Conservation (phyloP, 2,797 vertebrate genomes). For the Iguana delicatissima region DNA sequence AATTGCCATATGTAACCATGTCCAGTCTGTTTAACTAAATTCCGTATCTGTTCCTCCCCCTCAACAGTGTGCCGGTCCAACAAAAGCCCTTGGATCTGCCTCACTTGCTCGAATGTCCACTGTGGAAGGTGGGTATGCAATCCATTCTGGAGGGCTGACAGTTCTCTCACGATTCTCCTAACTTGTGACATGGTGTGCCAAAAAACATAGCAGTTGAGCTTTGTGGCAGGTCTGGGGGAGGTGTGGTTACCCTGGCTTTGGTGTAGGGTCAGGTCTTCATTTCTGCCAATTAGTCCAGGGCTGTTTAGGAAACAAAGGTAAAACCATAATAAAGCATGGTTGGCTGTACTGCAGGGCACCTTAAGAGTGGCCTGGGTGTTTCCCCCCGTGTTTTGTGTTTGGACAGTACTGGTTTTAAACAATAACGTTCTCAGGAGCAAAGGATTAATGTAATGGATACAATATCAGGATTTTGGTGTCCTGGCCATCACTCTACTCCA, state of each 20-base stretch:
- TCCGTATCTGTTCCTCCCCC: constrained; percentile 32
- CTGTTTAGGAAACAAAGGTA: not conserved
- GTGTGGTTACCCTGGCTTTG: not conserved
- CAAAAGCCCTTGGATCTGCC: constrained; percentile 98
- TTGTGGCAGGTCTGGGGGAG: not conserved
- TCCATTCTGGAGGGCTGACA: not conserved
- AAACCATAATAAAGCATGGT: not conserved
- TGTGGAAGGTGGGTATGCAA: constrained; percentile 91
- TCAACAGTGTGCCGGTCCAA: constrained; percentile 95
- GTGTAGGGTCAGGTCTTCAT: not conserved
- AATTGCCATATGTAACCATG: not conserved
- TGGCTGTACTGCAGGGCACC: too few relatives aligned
- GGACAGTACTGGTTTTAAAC: not conserved
- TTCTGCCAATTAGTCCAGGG: not conserved
- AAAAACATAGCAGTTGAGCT: not conserved
- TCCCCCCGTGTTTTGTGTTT: too few relatives aligned
- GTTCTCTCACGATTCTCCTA: too few relatives aligned
- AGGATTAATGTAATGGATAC: too few relatives aligned
- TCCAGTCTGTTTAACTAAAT: constrained; percentile 4
- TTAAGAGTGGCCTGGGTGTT: too few relatives aligned
- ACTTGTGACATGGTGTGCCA: not conserved
- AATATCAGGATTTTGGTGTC: too few relatives aligned
- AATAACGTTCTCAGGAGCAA: not conserved
- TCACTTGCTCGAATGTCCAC: constrained; percentile 95
- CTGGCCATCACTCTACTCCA: not conserved